Evolutionary conservation across 2,888 invertebrate genomes (phyloP).

Genomic region (Cheilosia soror): DNA sequence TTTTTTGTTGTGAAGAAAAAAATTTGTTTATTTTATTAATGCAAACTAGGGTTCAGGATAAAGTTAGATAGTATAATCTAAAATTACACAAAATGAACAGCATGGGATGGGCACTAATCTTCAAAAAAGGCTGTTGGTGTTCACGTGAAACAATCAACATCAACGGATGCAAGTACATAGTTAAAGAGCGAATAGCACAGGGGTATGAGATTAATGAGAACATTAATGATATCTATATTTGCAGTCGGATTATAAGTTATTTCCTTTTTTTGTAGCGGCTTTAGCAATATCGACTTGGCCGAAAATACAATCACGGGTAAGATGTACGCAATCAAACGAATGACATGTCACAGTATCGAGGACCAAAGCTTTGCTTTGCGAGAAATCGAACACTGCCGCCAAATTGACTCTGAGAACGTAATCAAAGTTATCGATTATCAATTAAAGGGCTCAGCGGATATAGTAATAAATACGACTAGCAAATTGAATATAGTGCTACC

Average conservation of each 20-base stretch:
- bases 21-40: constrained; percentile 65
- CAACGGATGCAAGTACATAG: constrained; percentile 88
- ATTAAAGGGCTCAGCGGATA: constrained; percentile 87
- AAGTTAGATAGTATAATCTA: constrained; percentile 40
- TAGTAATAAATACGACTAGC: constrained; percentile 88
- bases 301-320: constrained; percentile 88
- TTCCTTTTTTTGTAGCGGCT: constrained; percentile 87
- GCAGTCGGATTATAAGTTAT: constrained; percentile 15
- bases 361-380: constrained; percentile 89
- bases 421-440: constrained; percentile 89
- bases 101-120: constrained; percentile 88
- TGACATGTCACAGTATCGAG: constrained; percentile 91
- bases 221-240: constrained; percentile 25
- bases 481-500: constrained; percentile 90
- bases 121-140: constrained; percentile 91
- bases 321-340: constrained; percentile 90
- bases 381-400: constrained; percentile 90
- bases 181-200: constrained; percentile 90
- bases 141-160: constrained; percentile 89
- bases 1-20: constrained; percentile 41
- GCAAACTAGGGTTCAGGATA: constrained; percentile 46
- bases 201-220: constrained; percentile 84
- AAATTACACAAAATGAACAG: constrained; percentile 86
- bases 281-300: constrained; percentile 91
- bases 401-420: constrained; percentile 89